Evolutionary conservation across 2,797 vertebrate species (phyloP), one percentile per base, ranked within the genome.

Genomic region (Odontamblyopus rebecca): DNA sequence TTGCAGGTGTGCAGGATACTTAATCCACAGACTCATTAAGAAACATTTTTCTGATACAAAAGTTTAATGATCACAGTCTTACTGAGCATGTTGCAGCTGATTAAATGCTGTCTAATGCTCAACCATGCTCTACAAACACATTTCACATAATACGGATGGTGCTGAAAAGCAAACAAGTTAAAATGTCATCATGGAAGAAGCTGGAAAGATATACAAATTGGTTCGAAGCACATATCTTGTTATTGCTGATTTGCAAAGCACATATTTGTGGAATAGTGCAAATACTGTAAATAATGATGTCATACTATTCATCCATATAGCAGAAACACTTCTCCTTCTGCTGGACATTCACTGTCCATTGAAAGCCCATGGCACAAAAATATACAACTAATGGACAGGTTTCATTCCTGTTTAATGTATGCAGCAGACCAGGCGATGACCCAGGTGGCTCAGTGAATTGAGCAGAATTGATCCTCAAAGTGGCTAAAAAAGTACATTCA

Each of bases 1-100:
- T 71, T 75, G 44, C 32, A 48, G 16, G 61, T 79, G 67, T 38
- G 29, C 56, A 70, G 5, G 15, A 77, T 74, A 76, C 64, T 29
- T 82, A 87, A 80, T 67, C 69, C 68, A 78, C 63, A 38, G 68
- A 82, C 68, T 64, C 27, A 69, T 84, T 76, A 16, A 62, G 69
- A 90, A 64, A 78, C 84, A 76, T 64, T 89, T 35, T 89, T 81
- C 76, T 72, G 59, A 60, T 79, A 90, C 88, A 82, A 92, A 91
- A 89, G 73, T 94, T 93, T 92, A 91, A 91, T 91, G 79, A 86
- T 63, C 73, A 80, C 84, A 85, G 79, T 90, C 76, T 86, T 82
- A 67, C 53, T 77, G 77, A 78, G 68, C 74, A 79, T 74, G 67
- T 82, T 56, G 69, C 75, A 74, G 69, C 59, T 81, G 73, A 87